Conservation (phyloP, 2,797 vertebrate species). For the Pipistrellus kuhlii region DNA sequence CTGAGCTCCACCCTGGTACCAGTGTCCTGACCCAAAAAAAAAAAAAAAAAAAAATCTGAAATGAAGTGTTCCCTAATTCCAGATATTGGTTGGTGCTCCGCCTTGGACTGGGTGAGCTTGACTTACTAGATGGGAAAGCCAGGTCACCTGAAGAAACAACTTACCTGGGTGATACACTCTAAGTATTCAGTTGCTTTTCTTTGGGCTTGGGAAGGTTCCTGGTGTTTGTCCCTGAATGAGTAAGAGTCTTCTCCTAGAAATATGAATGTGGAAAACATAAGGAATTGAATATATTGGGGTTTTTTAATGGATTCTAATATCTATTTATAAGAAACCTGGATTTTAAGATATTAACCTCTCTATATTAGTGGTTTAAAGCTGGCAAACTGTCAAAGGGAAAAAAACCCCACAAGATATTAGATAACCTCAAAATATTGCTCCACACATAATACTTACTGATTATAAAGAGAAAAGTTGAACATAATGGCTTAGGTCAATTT, state of each 20-base stretch:
- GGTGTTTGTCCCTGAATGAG: slow-evolving; percentile 1
- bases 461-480: not conserved
- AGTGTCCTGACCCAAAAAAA: slow-evolving; percentile 57
- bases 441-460: not conserved
- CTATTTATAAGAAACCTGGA: slow-evolving; percentile 17
- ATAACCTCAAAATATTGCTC: not conserved
- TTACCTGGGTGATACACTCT: not conserved
- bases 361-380: not conserved
- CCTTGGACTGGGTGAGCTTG: slow-evolving; percentile 30
- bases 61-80: not conserved
- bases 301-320: slow-evolving; percentile 11
- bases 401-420: not conserved
- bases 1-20: slow-evolving; percentile 27
- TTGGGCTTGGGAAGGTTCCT: not conserved
- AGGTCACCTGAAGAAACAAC: not conserved
- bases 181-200: slow-evolving; percentile 34
- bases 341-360: slow-evolving; percentile 16
- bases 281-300: not conserved
- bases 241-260: slow-evolving; percentile 38
- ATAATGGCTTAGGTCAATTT: no score
- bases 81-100: slow-evolving; percentile 43
- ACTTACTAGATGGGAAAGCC: slow-evolving; percentile 20
- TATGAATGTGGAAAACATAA: not conserved
- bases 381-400: not conserved
- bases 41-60: slow-evolving; percentile 71